Conservation (phyloP, 2,888 invertebrate genomes). For the Ganaspis brasiliensis region DNA sequence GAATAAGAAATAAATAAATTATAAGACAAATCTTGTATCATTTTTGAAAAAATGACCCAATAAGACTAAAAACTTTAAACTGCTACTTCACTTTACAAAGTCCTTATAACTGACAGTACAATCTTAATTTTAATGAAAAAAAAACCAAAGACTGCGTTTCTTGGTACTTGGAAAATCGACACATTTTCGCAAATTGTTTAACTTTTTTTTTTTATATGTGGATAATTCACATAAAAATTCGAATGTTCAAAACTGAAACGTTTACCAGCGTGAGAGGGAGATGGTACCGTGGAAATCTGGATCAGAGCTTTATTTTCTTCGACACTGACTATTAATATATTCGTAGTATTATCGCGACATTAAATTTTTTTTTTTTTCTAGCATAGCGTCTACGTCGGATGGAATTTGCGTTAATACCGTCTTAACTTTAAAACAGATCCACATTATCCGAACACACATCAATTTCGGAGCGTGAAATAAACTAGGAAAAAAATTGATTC, state of each 20-base stretch:
- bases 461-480: constrained; percentile 20
- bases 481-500: constrained; percentile 10
- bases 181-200: background rate
- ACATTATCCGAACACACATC: constrained; percentile 26
- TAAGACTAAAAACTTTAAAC: constrained; percentile 15
- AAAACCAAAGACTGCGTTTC: constrained; percentile 16
- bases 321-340: constrained; percentile 32
- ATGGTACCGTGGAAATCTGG: constrained; percentile 33
- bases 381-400: constrained; percentile 32
- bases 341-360: constrained; percentile 38
- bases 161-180: constrained; percentile 3
- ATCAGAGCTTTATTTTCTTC: constrained; percentile 30
- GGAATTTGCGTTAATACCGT: constrained; percentile 29
- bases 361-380: constrained; percentile 19
- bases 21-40: too few relatives aligned
- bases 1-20: too few relatives aligned
- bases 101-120: constrained; percentile 35
- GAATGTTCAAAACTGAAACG: constrained; percentile 44
- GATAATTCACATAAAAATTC: background rate
- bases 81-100: constrained; percentile 33
- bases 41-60: background rate
- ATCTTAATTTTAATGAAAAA: background rate
- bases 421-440: constrained; percentile 28
- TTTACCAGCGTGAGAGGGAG: constrained; percentile 18
- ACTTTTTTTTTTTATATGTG: background rate